Evolutionary conservation across 2,797 vertebrate genomes (phyloP), one percentile per base, ranked within the genome.

Genomic region (Eulemur rubriventer): DNA sequence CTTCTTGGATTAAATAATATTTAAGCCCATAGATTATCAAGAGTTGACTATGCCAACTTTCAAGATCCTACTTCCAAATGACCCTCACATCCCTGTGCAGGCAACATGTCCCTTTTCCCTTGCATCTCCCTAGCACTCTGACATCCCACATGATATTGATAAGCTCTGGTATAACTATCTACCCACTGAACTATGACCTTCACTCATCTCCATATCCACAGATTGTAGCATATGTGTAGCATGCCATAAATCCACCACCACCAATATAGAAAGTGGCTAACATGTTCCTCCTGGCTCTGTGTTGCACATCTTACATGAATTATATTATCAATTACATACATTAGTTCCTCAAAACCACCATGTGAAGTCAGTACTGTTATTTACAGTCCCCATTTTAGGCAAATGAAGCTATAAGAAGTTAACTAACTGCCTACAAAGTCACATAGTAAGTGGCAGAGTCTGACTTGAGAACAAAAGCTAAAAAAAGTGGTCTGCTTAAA

Each of bases 1-100:
- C 91, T 85, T 95, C 79, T 96, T 96, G 65, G 83, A 85, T 94
- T 52, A 83, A 92, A 91, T 52, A 59, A 28, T 67, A 95, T 76
- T 94, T 97, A 89, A 95, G 48, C 24, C 52, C 69, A 83, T 30
- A 80, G 61, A 79, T 93, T 55, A 89, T 52, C 79, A 88, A 86
- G 92, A 88, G 17, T 3, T 70, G 72, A 91, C 81, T 43, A 24
- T 35, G 43, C 59, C 79, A 82, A 55, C 38, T 78, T 81, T 73
- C 26, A 82, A 67, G 61, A 88, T 75, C 75, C 38, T 30, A 72
- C 65, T 89, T 85, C 43, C 76, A 55, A 85, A 89, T 83, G 57
- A 69, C 65, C 80, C 43, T 84, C 38, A 35, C 14, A 63, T 75
- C 26, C 48, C 57, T 35, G 7, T 33, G 63, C 41, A 92, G 90